Percentiles rank a stretch among this genome's conserved stretches.
Conservation (phyloP, 2,888 invertebrate genomes). For the Euplagia quadripunctaria region DNA sequence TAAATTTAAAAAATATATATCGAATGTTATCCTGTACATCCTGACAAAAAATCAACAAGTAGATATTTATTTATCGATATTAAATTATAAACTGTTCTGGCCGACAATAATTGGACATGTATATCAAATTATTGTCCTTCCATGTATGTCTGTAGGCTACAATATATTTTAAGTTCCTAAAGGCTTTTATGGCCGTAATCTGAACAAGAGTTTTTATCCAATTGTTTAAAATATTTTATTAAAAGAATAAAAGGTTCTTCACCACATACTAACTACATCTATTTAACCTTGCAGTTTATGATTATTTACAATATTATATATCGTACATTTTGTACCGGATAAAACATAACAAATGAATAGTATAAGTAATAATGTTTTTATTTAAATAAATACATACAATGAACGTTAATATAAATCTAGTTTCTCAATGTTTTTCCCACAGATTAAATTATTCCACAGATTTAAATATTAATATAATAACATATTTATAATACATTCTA, state of each 20-base stretch:
- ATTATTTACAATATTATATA: background rate
- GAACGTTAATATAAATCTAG: conserved; percentile 4
- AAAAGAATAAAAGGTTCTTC: background rate
- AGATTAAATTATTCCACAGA: background rate
- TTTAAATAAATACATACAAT: background rate
- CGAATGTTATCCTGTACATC: too few relatives aligned
- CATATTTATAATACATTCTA: background rate
- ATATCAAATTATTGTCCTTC: too few relatives aligned
- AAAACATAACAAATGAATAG: background rate
- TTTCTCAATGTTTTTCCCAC: conserved; percentile 9
- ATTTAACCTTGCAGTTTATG: background rate
- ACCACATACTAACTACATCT: background rate
- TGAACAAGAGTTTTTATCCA: background rate
- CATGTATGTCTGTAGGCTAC: too few relatives aligned
- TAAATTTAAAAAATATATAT: too few relatives aligned
- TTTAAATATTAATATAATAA: background rate
- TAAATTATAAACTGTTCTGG: too few relatives aligned
- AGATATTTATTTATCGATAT: too few relatives aligned
- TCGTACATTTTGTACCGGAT: background rate
- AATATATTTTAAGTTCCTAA: too few relatives aligned
- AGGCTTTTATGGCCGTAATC: too few relatives aligned
- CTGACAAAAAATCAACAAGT: too few relatives aligned
- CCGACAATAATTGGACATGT: too few relatives aligned
- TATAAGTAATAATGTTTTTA: background rate
- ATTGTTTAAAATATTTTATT: background rate